Evolutionary conservation across 1,140 invertebrate genomes (phyloP).

Genomic region (Medauroidea extradentata): DNA sequence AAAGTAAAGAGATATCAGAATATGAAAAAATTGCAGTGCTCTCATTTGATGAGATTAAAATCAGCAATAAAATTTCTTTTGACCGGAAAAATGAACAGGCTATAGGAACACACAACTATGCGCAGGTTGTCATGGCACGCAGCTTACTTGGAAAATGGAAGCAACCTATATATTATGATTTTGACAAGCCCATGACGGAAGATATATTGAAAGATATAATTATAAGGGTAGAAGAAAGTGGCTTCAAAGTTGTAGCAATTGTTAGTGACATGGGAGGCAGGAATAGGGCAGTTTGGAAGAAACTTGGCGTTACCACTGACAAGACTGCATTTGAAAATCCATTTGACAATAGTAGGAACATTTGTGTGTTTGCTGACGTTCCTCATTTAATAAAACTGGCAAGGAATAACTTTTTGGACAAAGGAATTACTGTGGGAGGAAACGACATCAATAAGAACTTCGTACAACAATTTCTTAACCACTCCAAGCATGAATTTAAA

Average conservation of each 20-base stretch:
- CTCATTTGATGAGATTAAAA: conserved; percentile 21
- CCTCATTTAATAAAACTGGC: conserved; percentile 24
- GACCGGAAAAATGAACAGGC: conserved; percentile 13
- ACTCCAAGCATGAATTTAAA: conserved; percentile 17
- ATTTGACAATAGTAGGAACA: background rate
- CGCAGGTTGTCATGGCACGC: conserved; percentile 19
- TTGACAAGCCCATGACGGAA: conserved; percentile 33
- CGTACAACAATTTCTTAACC: conserved; percentile 17
- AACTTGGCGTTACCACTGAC: conserved; percentile 1
- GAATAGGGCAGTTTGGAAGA: conserved; percentile 16
- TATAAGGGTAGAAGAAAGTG: conserved; percentile 5
- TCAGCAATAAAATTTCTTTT: conserved; percentile 11
- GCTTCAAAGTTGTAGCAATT: conserved; percentile 17
- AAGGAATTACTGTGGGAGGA: conserved; percentile 10
- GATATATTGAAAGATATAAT: conserved; percentile 20
- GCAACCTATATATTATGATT: conserved; percentile 34
- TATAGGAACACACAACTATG: conserved; percentile 15
- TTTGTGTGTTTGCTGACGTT: conserved; percentile 24
- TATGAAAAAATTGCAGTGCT: conserved; percentile 13
- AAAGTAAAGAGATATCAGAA: background rate
- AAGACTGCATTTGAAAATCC: conserved; percentile 15
- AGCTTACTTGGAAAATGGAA: conserved; percentile 33
- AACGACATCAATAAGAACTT: conserved; percentile 7
- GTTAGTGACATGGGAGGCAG: conserved; percentile 19
- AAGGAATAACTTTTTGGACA: conserved; percentile 21